Base-by-base conservation (phyloP, 2,113 vertebrate species). In the Ceyx margarethae region DNA sequence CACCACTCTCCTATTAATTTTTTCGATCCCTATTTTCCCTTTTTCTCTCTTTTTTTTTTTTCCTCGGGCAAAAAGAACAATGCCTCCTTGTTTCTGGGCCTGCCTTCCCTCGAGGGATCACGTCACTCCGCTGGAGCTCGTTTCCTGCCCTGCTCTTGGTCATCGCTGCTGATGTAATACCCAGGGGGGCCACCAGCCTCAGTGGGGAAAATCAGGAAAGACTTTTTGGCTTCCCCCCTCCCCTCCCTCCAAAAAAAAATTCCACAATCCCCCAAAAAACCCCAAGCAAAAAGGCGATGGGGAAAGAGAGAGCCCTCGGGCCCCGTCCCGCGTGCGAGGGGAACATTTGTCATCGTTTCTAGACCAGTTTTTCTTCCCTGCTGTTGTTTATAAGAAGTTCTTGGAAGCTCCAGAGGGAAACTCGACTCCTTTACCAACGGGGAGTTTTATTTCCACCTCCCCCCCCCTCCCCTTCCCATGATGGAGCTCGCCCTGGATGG, bases 161-260 rank as follows among this genome's bases (percentile, higher is more conserved):
- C 93, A 94, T 85, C 19, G 15, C 87, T 93, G 86, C 68, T 97
- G 96, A 97, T 94, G 95, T 96, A 94, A 97, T 95, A 74, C 96
- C 65, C 94, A 1, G 14, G 60, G 82, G 89, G 42, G 37, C 61
- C 6, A 3, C 2, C 2, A 37, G 43, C 11, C 5, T 53, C 31
- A 15, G 28, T 28, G 28, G 67, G 29, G 4, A 21, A 57, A 57
- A 5, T 14, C 15, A 1, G 72, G 35, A 60, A 73, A 79, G 67
- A 25, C 29, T 37, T 50, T 40, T 8, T 37, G 37, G 37, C 37
- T 37, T 37, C 1, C 42, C 29, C 15, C 19, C 23, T 18, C 3
- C 29, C 17, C 19, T 21, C 15, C 3, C 43, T 33, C 11, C 28
- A 89, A 64, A 69, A 87, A 46, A 67, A 74, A 87, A 64, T 23